A percentile compares a stretch with the other conserved stretches of the same genome.
Evolutionary conservation across 2,888 invertebrate genomes (phyloP).

Genomic region (Aporophyla nigra): DNA sequence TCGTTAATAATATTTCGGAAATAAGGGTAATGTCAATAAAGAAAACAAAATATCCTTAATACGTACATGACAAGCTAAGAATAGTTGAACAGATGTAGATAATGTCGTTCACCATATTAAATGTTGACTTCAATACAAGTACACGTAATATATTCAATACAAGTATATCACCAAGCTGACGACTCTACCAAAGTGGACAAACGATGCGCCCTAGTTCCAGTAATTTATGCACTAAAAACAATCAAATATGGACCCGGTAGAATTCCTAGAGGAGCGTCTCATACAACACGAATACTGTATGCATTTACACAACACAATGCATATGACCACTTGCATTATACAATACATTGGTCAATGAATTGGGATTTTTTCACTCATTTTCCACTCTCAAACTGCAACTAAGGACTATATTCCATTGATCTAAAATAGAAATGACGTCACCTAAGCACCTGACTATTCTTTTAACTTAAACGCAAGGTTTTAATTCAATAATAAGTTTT

Average conservation of each 20-base stretch:
- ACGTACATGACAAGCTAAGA: neutral
- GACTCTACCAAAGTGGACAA: constrained; percentile 34
- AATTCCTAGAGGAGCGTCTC: constrained; percentile 27
- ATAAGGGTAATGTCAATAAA: neutral
- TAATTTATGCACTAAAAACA: constrained; percentile 61
- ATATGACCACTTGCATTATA: neutral
- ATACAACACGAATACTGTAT: neutral
- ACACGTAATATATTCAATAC: neutral
- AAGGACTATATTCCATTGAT: neutral
- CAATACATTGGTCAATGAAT: no score
- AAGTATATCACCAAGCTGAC: constrained; percentile 14
- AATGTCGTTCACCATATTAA: no score
- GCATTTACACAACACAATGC: neutral
- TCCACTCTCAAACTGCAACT: neutral
- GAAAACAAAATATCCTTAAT: neutral
- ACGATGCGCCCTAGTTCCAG: constrained; percentile 47
- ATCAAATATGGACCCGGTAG: constrained; percentile 58
- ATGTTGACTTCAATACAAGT: constrained; percentile 10
- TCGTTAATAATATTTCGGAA: neutral
- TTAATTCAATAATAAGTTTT: neutral
- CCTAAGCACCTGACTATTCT: no score
- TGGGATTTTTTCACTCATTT: neutral
- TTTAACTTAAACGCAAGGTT: neutral
- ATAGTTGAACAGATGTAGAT: neutral
- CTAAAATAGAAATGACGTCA: constrained; percentile 6